Evolutionary conservation across 2,797 vertebrate genomes (phyloP).

Genomic region (Lagodon rhomboides): DNA sequence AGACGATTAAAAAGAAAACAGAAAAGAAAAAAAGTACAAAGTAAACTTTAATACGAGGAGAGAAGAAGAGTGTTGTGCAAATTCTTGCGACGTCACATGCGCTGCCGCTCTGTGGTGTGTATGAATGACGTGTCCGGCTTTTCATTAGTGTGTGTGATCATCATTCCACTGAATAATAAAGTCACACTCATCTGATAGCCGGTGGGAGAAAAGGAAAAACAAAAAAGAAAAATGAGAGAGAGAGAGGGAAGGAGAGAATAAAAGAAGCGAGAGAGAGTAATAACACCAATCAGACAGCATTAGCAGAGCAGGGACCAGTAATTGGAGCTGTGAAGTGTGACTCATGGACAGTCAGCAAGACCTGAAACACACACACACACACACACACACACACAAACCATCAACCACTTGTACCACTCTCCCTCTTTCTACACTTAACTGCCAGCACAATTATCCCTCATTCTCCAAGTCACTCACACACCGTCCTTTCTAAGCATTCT

Average conservation of each 20-base stretch:
- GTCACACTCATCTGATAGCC: constrained; percentile 39
- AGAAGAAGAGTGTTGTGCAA: neutral
- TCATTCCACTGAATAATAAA: constrained; percentile 38
- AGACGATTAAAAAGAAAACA: neutral
- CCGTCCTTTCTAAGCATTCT: neutral
- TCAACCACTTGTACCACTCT: constrained; percentile 41
- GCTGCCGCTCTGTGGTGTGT: neutral
- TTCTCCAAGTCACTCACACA: constrained; percentile 30
- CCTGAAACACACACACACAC: constrained; percentile 22
- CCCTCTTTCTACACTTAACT: neutral
- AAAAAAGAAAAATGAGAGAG: constrained; percentile 4
- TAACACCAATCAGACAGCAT: constrained; percentile 71
- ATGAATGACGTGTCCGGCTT: neutral
- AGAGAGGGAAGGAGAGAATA: constrained; percentile 23
- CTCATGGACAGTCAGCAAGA: constrained; percentile 56
- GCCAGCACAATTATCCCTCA: constrained; percentile 13
- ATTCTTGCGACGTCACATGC: too few species aligned
- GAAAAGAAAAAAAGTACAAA: neutral
- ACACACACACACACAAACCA: constrained; percentile 19
- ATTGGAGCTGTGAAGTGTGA: constrained; percentile 72
- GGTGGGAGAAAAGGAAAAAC: constrained; percentile 5
- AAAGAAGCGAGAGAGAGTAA: constrained; percentile 55
- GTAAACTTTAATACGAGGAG: neutral
- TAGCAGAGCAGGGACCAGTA: constrained; percentile 62
- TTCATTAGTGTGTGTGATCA: constrained; percentile 14